These are phyloP conservation scores for Oostethus manadensis DNA, from an alignment of 2,113 vertebrate species.

Conservation along the genomic window DNA sequence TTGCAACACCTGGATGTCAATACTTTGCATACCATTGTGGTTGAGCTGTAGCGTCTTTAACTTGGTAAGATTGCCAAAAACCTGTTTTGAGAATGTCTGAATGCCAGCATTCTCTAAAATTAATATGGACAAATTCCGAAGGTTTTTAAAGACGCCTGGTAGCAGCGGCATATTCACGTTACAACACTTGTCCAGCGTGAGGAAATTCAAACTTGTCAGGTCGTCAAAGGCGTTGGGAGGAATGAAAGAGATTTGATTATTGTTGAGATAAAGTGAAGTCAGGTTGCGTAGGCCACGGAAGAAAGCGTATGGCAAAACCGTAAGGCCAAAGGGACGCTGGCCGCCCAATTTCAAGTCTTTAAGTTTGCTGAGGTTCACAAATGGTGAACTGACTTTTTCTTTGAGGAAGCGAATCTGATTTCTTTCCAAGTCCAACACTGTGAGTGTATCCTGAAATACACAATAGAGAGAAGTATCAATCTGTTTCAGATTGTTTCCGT, in stretches of 20 bases:
- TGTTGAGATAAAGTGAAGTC: conserved; percentile 61
- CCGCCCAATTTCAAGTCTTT: conserved; percentile 60
- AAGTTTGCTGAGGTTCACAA: conserved; percentile 63
- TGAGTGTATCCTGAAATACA: conserved; percentile 65
- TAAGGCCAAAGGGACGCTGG: conserved; percentile 64
- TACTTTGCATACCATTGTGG: conserved; percentile 71
- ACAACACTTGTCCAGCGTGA: conserved; percentile 70
- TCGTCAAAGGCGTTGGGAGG: conserved; percentile 73
- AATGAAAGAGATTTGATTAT: conserved; percentile 66
- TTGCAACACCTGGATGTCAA: conserved; percentile 56
- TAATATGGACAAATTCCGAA: conserved; percentile 65
- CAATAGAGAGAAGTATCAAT: conserved; percentile 48
- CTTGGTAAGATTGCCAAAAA: conserved; percentile 77
- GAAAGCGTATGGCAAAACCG: conserved; percentile 48
- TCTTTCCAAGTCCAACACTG: conserved; percentile 61
- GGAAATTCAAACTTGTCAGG: conserved; percentile 61
- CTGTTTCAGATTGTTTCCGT: conserved; percentile 71
- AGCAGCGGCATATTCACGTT: conserved; percentile 62
- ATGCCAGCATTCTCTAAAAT: conserved; percentile 77
- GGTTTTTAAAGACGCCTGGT: conserved; percentile 77
- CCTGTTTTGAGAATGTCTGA: conserved; percentile 65
- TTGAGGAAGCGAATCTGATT: conserved; percentile 53
- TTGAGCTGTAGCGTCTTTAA: conserved; percentile 65
- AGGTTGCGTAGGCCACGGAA: conserved; percentile 66
- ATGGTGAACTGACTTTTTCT: conserved; percentile 43